phyloP scores from a whole-genome alignment of 2,113 vertebrate species.

The Miniopterus natalensis region DNA sequence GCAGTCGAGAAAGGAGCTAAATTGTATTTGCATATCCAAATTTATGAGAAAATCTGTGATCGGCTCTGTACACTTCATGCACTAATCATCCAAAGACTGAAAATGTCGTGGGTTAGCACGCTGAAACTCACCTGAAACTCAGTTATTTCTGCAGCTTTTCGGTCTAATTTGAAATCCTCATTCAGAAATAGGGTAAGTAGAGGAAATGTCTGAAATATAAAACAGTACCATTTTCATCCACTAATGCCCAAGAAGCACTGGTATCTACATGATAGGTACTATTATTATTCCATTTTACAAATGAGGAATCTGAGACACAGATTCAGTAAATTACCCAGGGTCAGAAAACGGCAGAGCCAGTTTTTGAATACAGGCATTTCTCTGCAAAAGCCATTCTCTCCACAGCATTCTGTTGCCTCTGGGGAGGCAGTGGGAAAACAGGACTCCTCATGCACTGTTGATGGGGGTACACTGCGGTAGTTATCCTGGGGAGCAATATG shows the following conservation, averaged over 20 bases:
- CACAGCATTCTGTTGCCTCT: neutral
- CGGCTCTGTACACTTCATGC: neutral
- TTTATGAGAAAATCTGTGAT: neutral
- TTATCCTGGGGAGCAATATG: neutral
- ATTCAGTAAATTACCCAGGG: neutral
- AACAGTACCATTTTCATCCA: neutral
- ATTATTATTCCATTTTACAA: neutral
- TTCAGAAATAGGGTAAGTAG: neutral
- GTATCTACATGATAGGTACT: neutral
- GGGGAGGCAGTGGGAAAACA: neutral
- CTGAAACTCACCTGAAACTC: neutral
- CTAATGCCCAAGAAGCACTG: neutral
- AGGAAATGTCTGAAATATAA: neutral
- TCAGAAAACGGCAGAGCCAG: neutral
- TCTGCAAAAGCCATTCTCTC: conserved; percentile 1
- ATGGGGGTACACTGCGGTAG: neutral
- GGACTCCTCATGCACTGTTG: neutral
- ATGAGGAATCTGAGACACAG: neutral
- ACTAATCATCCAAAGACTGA: neutral
- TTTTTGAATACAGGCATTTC: neutral
- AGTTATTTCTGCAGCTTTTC: conserved; percentile 2
- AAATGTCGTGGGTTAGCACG: neutral
- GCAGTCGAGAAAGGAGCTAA: neutral
- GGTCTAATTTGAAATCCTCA: conserved; percentile 41
- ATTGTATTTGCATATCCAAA: neutral